Base-by-base conservation (phyloP, 2,888 invertebrate species). In the Dendrolimus pini region DNA sequence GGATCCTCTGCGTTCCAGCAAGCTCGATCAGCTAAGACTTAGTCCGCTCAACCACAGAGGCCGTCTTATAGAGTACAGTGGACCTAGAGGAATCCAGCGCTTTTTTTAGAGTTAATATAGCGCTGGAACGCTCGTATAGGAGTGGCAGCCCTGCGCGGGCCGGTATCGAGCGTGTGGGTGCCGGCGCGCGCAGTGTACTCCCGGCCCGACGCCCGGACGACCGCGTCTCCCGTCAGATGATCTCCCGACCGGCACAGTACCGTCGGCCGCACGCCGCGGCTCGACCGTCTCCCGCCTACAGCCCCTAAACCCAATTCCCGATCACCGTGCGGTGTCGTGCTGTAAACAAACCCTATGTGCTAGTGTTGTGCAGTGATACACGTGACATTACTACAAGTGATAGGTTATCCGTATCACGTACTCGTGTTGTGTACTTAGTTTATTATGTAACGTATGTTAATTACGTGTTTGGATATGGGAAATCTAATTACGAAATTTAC, bases 171-270 rank as follows among this genome's bases (percentile, higher is more conserved):
- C 82, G 80, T 73, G 77, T 66, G 69, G 73, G 70, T 72, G 72
- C 78, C 77, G 78, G 82, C 82, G 83, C 80, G 78, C 80, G 79
- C 79, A 83, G 83, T 85, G 79, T 80, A 77, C 68, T 75, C 75
- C 75, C 69, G 71, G 76, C 71, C 67, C 67, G 71, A 74, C 74
- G 70, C 78, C 78, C 74, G 77, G 75, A 70, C 76, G 80, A 80
- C 72, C 83, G 84, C 76, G 77, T 80, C 71, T 66, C 59, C 63
- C 63, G 63, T 62, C 64, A 59, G 57, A 78, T 76, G 81, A 76
- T 69, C 66, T 61, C 71, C 65, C 67, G 65, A 62, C 68, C 75
- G 71, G 70, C 69, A 72, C 62, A 47, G 47, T 47, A 47, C 9
- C 47, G 67, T 71, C 79, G 75, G 77, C 75, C 76, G 76, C 76